Conservation (phyloP, 2,113 vertebrate species). For the Microcebus murinus region DNA sequence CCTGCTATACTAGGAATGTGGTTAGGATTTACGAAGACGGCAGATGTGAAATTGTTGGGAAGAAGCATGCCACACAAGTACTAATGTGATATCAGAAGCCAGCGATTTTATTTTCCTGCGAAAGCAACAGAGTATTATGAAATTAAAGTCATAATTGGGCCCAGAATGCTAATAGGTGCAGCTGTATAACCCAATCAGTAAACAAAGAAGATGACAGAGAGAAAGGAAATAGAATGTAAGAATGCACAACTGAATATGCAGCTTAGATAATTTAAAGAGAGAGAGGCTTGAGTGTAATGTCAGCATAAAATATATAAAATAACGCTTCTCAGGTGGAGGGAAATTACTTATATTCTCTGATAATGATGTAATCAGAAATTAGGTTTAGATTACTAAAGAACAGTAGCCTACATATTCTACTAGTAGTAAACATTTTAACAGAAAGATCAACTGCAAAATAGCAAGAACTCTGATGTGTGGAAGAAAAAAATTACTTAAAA, state of each 20-base stretch:
- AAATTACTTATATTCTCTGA: conserved; percentile 33
- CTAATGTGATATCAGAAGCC: conserved; percentile 42
- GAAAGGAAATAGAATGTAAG: conserved; percentile 41
- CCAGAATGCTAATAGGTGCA: conserved; percentile 53
- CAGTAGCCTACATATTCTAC: neutral
- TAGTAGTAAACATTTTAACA: conserved; percentile 2
- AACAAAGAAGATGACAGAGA: conserved; percentile 50
- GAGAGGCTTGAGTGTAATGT: neutral
- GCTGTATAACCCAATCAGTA: conserved; percentile 48
- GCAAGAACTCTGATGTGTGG: neutral
- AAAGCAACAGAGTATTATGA: conserved; percentile 51
- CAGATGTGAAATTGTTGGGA: conserved; percentile 17
- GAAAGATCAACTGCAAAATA: neutral
- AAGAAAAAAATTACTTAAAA: neutral
- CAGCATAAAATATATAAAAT: conserved; percentile 24
- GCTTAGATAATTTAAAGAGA: conserved; percentile 1
- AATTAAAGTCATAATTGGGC: conserved; percentile 61
- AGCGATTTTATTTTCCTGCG: conserved; percentile 43
- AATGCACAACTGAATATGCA: neutral
- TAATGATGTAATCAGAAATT: neutral
- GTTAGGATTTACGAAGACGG: neutral
- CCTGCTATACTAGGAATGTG: neutral
- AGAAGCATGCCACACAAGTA: neutral
- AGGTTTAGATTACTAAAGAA: neutral
- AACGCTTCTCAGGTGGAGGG: neutral